Percentiles rank a stretch among this genome's conserved stretches.
These are phyloP conservation scores for Ophiothrix spiculata DNA, from an alignment of 35 echinoderm and acorn worm genomes.

Conservation along the genomic window DNA sequence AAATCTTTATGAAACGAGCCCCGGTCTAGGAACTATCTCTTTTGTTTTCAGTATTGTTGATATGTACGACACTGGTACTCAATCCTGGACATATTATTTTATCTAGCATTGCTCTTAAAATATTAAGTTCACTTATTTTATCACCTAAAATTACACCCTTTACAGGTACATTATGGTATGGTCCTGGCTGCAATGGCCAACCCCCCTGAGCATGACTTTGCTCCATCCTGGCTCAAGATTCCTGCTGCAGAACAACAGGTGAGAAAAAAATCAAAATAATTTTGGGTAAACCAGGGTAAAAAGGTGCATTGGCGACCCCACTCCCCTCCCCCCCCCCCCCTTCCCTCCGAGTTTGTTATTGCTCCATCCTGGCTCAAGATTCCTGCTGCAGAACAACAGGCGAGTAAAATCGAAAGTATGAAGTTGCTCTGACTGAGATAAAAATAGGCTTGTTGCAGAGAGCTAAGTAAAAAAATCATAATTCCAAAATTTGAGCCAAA, in stretches of 20 bases:
- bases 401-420: slow-evolving; percentile 67
- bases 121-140: not conserved
- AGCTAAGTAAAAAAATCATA: too few relatives aligned
- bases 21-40: not conserved
- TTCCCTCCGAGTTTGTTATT: slow-evolving; percentile 93
- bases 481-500: too few relatives aligned
- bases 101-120: not conserved
- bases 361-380: slow-evolving; percentile 97
- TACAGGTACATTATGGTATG: slow-evolving; percentile 91
- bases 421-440: slow-evolving; percentile 46
- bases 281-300: too few relatives aligned
- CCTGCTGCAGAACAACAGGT: slow-evolving; percentile 82
- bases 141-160: not conserved
- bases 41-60: not conserved
- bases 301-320: too few relatives aligned
- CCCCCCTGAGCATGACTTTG: slow-evolving; percentile 99
- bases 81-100: not conserved
- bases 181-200: slow-evolving; percentile 89
- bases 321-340: slow-evolving; percentile 82
- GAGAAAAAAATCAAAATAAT: too few relatives aligned
- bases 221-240: slow-evolving; percentile 98
- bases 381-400: too few relatives aligned
- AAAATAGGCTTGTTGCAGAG: too few relatives aligned
- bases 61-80: too few relatives aligned
- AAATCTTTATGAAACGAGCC: not conserved